These are phyloP conservation scores for Eclectus roratus DNA, from an alignment of 2,113 vertebrate species.

Conservation along the genomic window DNA sequence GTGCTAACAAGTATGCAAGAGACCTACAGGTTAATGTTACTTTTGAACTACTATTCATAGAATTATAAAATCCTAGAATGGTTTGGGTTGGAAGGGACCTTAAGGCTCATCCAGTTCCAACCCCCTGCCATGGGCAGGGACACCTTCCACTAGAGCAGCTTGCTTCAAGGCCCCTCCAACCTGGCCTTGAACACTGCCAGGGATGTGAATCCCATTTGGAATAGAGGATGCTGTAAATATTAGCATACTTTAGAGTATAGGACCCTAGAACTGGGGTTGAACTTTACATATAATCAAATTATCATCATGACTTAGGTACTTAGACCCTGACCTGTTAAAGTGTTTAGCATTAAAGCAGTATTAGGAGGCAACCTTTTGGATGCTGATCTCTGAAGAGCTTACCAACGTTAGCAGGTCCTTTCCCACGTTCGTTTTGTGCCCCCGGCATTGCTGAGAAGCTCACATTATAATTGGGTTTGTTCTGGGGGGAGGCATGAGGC, in stretches of 20 bases:
- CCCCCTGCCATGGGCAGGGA: not conserved
- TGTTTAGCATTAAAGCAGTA: not conserved
- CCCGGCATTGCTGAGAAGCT: constrained; percentile 86
- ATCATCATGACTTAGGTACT: not conserved
- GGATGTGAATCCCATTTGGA: not conserved
- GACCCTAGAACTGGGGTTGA: not conserved
- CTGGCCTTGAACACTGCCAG: not conserved
- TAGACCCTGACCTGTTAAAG: not conserved
- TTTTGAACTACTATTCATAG: not conserved
- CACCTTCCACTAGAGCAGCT: not conserved
- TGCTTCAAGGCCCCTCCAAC: rapidly evolving
- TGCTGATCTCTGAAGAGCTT: constrained; percentile 20
- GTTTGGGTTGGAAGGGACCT: not conserved
- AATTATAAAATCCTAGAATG: not conserved
- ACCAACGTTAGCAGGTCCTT: constrained; percentile 80
- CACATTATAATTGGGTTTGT: constrained; percentile 95
- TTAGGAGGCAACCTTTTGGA: not conserved
- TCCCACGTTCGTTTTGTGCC: constrained; percentile 75
- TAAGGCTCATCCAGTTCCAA: not conserved
- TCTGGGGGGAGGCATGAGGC: constrained; percentile 90
- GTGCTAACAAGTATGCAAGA: not conserved
- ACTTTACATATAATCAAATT: not conserved
- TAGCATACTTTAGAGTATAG: not conserved
- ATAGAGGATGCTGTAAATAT: not conserved
- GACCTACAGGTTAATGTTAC: not conserved